Base-by-base conservation (phyloP, 2,113 vertebrate species). In the Canis aureus region DNA sequence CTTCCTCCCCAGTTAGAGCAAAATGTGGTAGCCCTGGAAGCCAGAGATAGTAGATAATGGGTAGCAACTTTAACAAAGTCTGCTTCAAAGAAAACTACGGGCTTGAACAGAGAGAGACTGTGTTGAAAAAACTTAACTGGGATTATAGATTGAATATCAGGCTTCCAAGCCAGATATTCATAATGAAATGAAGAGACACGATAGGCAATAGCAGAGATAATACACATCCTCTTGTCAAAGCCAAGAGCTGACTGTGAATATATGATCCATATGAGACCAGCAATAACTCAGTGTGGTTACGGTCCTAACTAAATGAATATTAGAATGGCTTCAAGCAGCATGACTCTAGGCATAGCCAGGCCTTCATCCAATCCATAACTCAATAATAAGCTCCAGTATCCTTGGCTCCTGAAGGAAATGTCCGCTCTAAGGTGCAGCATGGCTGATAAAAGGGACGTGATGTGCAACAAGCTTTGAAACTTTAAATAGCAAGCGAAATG, bases 241-340 rank as follows among this genome's bases (percentile, higher is more conserved):
- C 92, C 97, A 97, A 98, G 89, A 91, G 95, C 66, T 88, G 82
- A 1, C 3, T 71, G 51, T 2, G 91, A 89, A 74, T 81, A 53
- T 80, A 89, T 8, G 43, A 0, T 95, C 94, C 3, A 43, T 95
- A 67, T 17, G 96, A 97, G 91, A 27, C 29, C 32, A 95, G 73
- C 55, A 97, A 89, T 98, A 96, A 91, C 97, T 98, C 97, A 94
- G 94, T 38, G 71, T 91, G 53, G 71, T 76, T 80, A 57, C 2
- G 0, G 17, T 80, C 87, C 51, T 91, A 64, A 92, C n/a, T 71
- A 84, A 87, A 83, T 64, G 87, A 88, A 57, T 85, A 55, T 89
- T 49, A 91, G 59, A 81, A 62, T 62, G 59, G 53, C 25, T 92
- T 94, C 27, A 25, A 67, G 86, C 55, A 89, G 82, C 64, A 35